Base-by-base conservation (phyloP, 2,888 invertebrate genomes). In the Drosophila colorata region DNA sequence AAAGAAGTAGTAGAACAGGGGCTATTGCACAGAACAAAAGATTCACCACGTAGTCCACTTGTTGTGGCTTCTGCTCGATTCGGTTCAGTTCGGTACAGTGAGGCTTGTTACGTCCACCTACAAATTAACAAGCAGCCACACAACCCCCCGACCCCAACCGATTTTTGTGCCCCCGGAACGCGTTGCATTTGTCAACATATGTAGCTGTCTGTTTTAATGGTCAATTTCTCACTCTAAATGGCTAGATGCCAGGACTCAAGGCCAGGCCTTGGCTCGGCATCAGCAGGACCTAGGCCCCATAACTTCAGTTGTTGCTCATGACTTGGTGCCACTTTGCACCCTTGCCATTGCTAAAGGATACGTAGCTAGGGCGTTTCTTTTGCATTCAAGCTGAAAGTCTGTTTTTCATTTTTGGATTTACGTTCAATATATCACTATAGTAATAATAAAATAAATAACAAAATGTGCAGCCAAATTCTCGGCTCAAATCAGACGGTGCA, bases 151-250 rank as follows among this genome's bases (percentile, higher is more conserved):
- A 33, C 13, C 40, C 58, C 37, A 11, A 11, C 11, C 48, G 6
- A 13, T n/a, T 7, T 4, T 43, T 13, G 25, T 33, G 20, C 35
- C 35, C 43, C 41, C 51, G 48, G 47, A 71, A 69, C 80, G 74
- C 78, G 78, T 69, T 76, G 78, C 84, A 88, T 88, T 86, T 90
- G 86, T 88, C 83, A 88, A 83, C 87, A 77, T 79, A 76, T 84
- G 85, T 82, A 83, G 81, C 82, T 85, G 85, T 84, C 84, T 80
- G 81, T 83, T 89, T 89, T 90, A 90, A 90, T 90, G 90, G 90
- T 78, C 90, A 88, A 90, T 90, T 90, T 90, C 90, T 90, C 90
- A 90, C 90, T 84, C 89, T 90, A 89, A 90, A 90, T 90, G 89
- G 85, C 72, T 66, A 48, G 70, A 65, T 63, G 67, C 57, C 55